Evolutionary conservation across 2,113 vertebrate genomes (phyloP).

Genomic region (Mus spicilegus): DNA sequence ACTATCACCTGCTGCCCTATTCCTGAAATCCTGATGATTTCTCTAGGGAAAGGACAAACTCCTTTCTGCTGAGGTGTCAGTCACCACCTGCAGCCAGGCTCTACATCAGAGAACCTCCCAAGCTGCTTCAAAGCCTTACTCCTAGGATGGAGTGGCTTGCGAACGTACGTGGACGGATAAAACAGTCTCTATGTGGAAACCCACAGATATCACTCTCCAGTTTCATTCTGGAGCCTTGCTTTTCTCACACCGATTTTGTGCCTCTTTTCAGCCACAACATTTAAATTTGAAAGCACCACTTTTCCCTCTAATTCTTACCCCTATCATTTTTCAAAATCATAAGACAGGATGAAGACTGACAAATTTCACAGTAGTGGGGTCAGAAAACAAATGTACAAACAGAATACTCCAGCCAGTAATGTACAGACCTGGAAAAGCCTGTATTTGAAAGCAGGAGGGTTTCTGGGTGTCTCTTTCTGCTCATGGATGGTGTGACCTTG

Average conservation of each 20-base stretch:
- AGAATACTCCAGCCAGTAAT: conserved; percentile 40
- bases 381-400: conserved; percentile 10
- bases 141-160: neutral
- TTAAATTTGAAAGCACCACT: neutral
- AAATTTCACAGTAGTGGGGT: neutral
- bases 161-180: neutral
- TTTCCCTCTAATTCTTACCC: neutral
- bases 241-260: conserved; percentile 31
- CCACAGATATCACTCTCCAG: conserved; percentile 17
- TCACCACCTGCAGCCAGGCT: neutral
- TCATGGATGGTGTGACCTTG: neutral
- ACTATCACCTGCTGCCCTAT: conserved; percentile 51
- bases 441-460: conserved; percentile 19
- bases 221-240: neutral
- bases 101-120: conserved; percentile 29
- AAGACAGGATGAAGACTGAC: neutral
- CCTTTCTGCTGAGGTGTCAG: neutral
- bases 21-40: conserved; percentile 63
- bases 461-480: neutral
- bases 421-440: neutral
- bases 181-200: conserved; percentile 7
- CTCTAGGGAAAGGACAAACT: conserved; percentile 23
- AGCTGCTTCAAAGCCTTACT: neutral
- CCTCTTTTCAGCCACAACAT: neutral
- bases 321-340: conserved; percentile 4